Base-by-base conservation (phyloP, 2,113 vertebrate genomes). In the Phrynocephalus versicolor region DNA sequence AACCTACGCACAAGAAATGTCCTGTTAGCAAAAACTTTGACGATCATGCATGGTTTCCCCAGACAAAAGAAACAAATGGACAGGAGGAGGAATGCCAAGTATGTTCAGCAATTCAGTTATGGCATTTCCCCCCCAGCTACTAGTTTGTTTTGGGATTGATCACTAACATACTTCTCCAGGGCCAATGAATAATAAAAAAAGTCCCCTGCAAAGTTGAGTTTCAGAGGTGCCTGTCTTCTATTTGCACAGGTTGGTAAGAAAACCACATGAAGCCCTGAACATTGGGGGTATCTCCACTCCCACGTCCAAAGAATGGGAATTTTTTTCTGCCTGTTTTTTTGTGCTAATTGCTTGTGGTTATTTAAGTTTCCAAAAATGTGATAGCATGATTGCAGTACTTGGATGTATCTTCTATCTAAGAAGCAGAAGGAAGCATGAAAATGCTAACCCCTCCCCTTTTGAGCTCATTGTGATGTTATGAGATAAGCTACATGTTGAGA, bases 71-170 rank as follows among this genome's bases (percentile, higher is more conserved):
- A 71, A 78, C 77, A 81, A 89, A 83, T 74, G 45, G 37, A 88
- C 90, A 87, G 90, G 90, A 89, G 58, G 92, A 91, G 91, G 91
- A 94, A 94, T 90, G 91, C 90, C 89, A 85, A 81, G 88, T 89
- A 86, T 86, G 79, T 23, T 70, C 45, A 41, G 60, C 45, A 70
- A 57, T 79, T 58, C 30, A 23, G 62, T 33, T 25, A 27, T 7
- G 33, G 27, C 30, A 35, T 25, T 64, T 6, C 14, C 13, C 35
- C n/a, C 6, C 5, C 19, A 51, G 57, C 33, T 64, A 33, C 27
- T 16, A 33, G 41, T 33, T 67, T 67, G 21, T n/a, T 39, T n/a
- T 76, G 25, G 62, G 79, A 60, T 60, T 83, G 81, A 76, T 51
- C 33, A 67, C 41, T 21, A 57, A 69, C 45, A 7, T 51, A 9